Evolutionary conservation across 2,797 vertebrate species (phyloP), one percentile per base, ranked within the genome.

Genomic region (Enteromius viviparus): DNA sequence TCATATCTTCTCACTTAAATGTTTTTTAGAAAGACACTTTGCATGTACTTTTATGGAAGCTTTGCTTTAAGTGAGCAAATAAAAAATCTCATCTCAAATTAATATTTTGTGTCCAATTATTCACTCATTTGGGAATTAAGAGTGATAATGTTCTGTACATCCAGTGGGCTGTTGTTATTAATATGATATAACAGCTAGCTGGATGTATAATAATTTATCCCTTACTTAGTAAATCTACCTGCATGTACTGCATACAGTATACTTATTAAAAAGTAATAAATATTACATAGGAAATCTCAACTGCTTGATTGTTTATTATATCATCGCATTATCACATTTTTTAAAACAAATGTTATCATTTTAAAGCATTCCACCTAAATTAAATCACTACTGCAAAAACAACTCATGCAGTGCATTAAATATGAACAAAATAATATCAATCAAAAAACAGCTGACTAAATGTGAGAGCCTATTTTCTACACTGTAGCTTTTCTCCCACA

Each of bases 291-390:
- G 4, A 19, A 47, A 71, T 71, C 68, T 71, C 6, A 49, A 1
- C 45, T 71, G 23, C 69, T 49, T 49, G 7, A 71, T 49, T 29
- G 8, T 49, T 71, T 47, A 70, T 71, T 71, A 70, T 17, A 49
- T 49, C 1, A 19, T 11, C 0, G 3, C 55, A 23, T 58, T 42
- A 42, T 42, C 53, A 58, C 21, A 58, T 23, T 58, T 55, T 55
- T 66, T 23, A 51, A 66, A 40, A 40, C 40, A 40, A 40, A 40
- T 40, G 40, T 40, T 8, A 40, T 7, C 1, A 9, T 40, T 42
- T 42, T 42, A 42, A 42, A 42, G 64, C 32, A 68, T 68, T 47
- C 37, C 23, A 40, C 15, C 6, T 10, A 6, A 51, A 55, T 34
- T 53, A 26, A 75, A 75, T 37, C 0, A 53, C 58, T 34, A 42